A percentile compares a stretch with the other conserved stretches of the same genome.
These are phyloP conservation scores for Rhadina sibilatrix DNA, from an alignment of 2,113 vertebrate genomes.

Conservation along the genomic window DNA sequence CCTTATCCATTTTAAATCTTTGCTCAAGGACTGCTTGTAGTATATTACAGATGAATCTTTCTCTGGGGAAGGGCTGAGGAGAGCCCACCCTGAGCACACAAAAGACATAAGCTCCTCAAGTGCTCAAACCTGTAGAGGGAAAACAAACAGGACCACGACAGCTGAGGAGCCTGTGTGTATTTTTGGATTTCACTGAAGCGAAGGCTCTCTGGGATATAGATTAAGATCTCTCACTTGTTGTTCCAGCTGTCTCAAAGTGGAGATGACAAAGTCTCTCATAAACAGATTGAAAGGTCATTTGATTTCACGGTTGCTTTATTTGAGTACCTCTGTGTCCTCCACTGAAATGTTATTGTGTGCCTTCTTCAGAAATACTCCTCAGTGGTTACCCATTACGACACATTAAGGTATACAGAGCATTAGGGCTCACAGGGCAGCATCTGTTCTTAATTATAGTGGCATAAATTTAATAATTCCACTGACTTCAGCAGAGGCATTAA, in stretches of 20 bases:
- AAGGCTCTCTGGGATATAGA: neutral
- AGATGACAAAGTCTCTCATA: neutral
- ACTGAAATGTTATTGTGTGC: neutral
- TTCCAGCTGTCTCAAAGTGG: neutral
- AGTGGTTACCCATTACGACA: neutral
- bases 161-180: neutral
- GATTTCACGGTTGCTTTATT: neutral
- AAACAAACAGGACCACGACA: neutral
- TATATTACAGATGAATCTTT: neutral
- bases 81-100: neutral
- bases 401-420: neutral
- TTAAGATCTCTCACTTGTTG: neutral
- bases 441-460: neutral
- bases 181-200: neutral
- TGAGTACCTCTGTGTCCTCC: neutral
- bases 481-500: neutral
- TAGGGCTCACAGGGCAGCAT: neutral
- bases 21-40: neutral
- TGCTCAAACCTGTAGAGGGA: neutral
- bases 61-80: conserved; percentile 7
- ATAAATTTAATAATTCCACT: neutral
- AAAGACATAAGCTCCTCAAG: neutral
- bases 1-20: conserved; percentile 16
- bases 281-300: conserved; percentile 43
- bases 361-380: neutral